Evolutionary conservation across 35 echinoderm and acorn worm genomes (phyloP), one percentile per base, ranked within the genome.

Genomic region (Heliocidaris tuberculata): DNA sequence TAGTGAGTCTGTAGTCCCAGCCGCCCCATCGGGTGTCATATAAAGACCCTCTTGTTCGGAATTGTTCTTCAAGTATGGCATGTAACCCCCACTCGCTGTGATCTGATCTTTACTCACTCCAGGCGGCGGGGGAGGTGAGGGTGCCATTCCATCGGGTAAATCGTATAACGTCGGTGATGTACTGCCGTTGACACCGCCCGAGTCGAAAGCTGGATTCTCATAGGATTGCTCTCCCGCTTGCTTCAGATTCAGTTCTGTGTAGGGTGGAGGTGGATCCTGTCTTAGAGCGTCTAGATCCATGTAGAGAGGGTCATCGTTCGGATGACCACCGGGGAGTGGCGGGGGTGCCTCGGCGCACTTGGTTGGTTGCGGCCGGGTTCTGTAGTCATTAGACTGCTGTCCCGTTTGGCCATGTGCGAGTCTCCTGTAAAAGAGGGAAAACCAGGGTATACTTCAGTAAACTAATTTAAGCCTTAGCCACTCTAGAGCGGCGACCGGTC

Each of bases 21-120:
- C 29, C 21, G 91, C 13, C 8, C 27, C 29, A 31, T 93, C 91
- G 5, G 91, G 91, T 13, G 91, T 93, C 91, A 93, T 93, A 27
- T 93, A 93, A 48, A 52, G 13, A 29, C 91, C 47, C 50, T 93
- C 91, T 13, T 93, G 47, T 7, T 93, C 48, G 1, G 91, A 9
- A n/a, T 59, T 93, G 91, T 93, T 93, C 50, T 93, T 93, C 21
- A 93, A 29, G 91, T 93, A 93, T 0, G 91, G 91, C 48, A 93
- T 59, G 91, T 93, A 93, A 50, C 91, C 91, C 3, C 91, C 91
- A 24, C 19, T 48, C 49, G 91, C 91, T 1, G 31, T 48, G 17
- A 93, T 59, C 47, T 49, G 48, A 10, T 32, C 91, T n/a, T 50
- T 52, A 31, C 29, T 93, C 91, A 93, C 91, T 5, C 49, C 91